phyloP scores from a whole-genome alignment of 2,797 vertebrate species.

The Megaceryle alcyon region DNA sequence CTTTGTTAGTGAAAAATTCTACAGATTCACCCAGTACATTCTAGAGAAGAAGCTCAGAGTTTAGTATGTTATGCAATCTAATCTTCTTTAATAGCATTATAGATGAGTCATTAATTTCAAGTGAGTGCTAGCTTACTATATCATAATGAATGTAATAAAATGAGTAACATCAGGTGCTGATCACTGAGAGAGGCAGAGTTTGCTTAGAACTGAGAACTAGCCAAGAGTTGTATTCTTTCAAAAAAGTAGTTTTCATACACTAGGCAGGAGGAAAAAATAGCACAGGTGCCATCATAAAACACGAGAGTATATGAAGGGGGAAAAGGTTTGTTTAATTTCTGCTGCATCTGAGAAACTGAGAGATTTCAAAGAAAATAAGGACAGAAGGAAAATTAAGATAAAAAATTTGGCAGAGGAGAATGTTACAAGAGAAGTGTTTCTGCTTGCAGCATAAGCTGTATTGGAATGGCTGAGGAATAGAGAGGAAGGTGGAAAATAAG shows the following conservation, averaged over 20 bases:
- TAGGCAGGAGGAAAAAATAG: neutral
- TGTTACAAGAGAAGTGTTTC: neutral
- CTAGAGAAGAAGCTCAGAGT: neutral
- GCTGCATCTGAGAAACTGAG: neutral
- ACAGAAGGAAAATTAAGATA: neutral
- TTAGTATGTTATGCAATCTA: neutral
- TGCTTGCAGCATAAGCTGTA: neutral
- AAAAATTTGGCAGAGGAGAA: neutral
- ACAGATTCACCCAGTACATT: neutral
- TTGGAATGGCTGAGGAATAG: neutral
- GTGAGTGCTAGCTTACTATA: neutral
- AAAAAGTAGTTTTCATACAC: neutral
- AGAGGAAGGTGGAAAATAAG: neutral
- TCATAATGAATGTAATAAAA: neutral
- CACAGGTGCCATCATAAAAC: neutral
- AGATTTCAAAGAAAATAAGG: neutral
- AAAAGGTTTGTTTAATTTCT: neutral
- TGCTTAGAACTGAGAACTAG: neutral
- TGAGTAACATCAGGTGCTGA: neutral
- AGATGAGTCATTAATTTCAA: neutral
- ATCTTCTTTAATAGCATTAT: neutral
- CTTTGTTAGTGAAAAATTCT: neutral
- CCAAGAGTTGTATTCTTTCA: neutral
- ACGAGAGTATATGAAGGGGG: neutral
- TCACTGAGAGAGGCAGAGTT: neutral